Evolutionary conservation across 2,888 invertebrate species (phyloP).

Genomic region (Drosophila antonietae): DNA sequence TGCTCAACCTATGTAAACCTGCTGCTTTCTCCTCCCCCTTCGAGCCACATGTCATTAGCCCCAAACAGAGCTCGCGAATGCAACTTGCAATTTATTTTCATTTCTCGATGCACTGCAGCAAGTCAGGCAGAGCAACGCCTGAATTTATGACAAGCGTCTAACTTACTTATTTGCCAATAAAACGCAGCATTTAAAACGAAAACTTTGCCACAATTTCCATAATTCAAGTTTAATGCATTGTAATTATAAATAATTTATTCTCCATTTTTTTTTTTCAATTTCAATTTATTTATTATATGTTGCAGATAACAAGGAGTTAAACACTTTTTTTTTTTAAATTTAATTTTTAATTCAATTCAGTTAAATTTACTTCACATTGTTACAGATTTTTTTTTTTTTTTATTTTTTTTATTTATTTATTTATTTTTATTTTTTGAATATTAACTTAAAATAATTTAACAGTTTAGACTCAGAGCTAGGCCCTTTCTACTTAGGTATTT

Average conservation of each 20-base stretch:
- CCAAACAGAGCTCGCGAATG: constrained; percentile 25
- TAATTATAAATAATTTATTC: neutral
- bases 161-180: constrained; percentile 37
- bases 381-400: too few relatives aligned
- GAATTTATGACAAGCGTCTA: constrained; percentile 52
- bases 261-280: too few relatives aligned
- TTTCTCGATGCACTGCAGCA: constrained; percentile 43
- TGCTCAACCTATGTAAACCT: constrained; percentile 63
- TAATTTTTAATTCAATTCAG: too few relatives aligned
- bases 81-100: constrained; percentile 61
- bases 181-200: constrained; percentile 7
- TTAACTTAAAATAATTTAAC: too few relatives aligned
- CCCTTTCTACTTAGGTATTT: too few relatives aligned
- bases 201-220: neutral
- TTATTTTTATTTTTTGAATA: too few relatives aligned
- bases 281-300: too few relatives aligned
- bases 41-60: constrained; percentile 27
- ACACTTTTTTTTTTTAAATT: too few relatives aligned
- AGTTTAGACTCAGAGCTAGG: too few relatives aligned
- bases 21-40: constrained; percentile 19
- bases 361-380: too few relatives aligned
- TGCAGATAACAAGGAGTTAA: too few relatives aligned
- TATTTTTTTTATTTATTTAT: too few relatives aligned
- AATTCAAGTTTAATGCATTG: neutral
- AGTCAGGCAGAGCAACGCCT: neutral